Conservation (phyloP, 2,888 invertebrate species). For the Helleia helle region DNA sequence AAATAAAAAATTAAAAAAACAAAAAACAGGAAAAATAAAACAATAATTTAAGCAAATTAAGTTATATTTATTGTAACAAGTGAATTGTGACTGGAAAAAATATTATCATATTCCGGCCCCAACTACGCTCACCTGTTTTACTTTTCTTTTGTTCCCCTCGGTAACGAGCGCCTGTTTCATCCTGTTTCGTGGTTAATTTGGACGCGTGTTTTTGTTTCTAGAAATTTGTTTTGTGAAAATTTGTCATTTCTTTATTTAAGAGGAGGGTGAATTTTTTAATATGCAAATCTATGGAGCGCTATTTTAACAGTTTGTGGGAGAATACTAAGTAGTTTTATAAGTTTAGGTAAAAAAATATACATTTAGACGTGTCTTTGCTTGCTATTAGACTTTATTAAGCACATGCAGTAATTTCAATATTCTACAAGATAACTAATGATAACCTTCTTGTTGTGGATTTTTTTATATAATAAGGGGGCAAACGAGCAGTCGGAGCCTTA, state of each 20-base stretch:
- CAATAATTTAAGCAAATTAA: slow-evolving; percentile 8
- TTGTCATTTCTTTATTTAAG: slow-evolving; percentile 33
- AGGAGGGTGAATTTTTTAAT: not conserved
- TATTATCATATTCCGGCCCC: slow-evolving; percentile 42
- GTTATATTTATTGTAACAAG: slow-evolving; percentile 31
- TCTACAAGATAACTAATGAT: too few relatives aligned
- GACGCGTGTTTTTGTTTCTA: slow-evolving; percentile 54
- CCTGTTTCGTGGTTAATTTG: slow-evolving; percentile 55
- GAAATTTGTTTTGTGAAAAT: slow-evolving; percentile 41
- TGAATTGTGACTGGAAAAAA: slow-evolving; percentile 43
- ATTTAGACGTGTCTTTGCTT: too few relatives aligned
- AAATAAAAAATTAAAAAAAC: not conserved
- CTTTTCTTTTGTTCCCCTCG: slow-evolving; percentile 41
- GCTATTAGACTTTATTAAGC: too few relatives aligned
- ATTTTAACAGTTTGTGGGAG: not conserved
- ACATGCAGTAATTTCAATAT: too few relatives aligned
- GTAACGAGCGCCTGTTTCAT: slow-evolving; percentile 49
- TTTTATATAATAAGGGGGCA: too few relatives aligned
- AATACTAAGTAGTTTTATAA: not conserved
- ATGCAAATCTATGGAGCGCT: not conserved
- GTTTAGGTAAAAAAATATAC: not conserved
- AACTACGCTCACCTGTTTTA: slow-evolving; percentile 48
- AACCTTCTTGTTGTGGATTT: too few relatives aligned
- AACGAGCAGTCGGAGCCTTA: too few relatives aligned
- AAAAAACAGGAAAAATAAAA: slow-evolving; percentile 2